Evolutionary conservation across 2,797 vertebrate genomes (phyloP).

Genomic region (Austrolebias charrua): DNA sequence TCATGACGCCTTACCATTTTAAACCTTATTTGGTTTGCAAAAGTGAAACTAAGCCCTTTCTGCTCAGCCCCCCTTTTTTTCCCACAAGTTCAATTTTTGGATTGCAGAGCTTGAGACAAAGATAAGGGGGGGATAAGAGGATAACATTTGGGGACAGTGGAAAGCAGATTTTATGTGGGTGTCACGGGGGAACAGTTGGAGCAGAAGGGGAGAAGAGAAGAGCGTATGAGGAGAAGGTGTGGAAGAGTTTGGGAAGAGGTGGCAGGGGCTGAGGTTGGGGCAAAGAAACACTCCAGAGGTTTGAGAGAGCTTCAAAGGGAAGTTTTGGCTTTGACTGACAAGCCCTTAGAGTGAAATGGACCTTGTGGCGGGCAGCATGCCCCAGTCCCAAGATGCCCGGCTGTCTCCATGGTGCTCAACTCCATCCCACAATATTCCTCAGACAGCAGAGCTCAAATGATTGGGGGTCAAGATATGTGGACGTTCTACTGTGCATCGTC

Average conservation of each 20-base stretch:
- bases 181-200: slow-evolving; percentile 59
- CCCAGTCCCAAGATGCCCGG: slow-evolving; percentile 65
- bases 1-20: slow-evolving; percentile 78
- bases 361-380: slow-evolving; percentile 65
- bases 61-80: slow-evolving; percentile 45
- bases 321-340: slow-evolving; percentile 71
- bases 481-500: slow-evolving; percentile 36
- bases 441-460: slow-evolving; percentile 49
- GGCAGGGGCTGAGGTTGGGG: slow-evolving; percentile 39
- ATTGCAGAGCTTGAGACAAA: slow-evolving; percentile 71
- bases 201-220: slow-evolving; percentile 44
- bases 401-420: slow-evolving; percentile 61
- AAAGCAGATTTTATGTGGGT: slow-evolving; percentile 61
- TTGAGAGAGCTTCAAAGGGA: slow-evolving; percentile 80
- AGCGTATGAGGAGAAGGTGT: slow-evolving; percentile 59
- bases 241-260: slow-evolving; percentile 42
- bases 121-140: slow-evolving; percentile 71
- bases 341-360: slow-evolving; percentile 74
- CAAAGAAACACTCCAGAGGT: slow-evolving; percentile 68
- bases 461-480: slow-evolving; percentile 56
- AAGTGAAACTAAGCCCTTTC: slow-evolving; percentile 82
- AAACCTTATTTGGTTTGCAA: slow-evolving; percentile 84
- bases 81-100: slow-evolving; percentile 66
- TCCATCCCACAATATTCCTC: slow-evolving; percentile 40
- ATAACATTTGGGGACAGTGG: slow-evolving; percentile 71